Percentiles rank a stretch among this genome's conserved stretches.
Evolutionary conservation across 2,113 vertebrate genomes (phyloP).

Genomic region (Onychostruthus taczanowskii): DNA sequence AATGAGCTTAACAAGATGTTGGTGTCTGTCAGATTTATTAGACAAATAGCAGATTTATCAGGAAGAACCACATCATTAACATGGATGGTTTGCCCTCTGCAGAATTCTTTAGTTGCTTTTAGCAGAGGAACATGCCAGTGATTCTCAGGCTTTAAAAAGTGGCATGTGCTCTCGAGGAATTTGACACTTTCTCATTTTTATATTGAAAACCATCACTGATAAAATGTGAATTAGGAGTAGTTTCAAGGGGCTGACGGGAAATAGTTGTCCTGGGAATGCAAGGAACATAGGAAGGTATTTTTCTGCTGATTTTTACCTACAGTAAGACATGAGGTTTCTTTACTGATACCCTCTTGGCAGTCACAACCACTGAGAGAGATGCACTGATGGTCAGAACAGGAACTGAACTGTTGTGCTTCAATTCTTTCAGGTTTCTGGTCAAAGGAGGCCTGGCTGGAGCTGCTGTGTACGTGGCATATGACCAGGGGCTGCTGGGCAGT

Average conservation of each 20-base stretch:
- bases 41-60: not conserved
- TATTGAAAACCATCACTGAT: not conserved
- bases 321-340: not conserved
- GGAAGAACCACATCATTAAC: not conserved
- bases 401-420: not conserved
- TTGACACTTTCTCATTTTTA: not conserved
- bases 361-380: not conserved
- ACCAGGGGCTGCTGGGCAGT: constrained; percentile 84
- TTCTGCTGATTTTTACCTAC: not conserved
- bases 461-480: constrained; percentile 82
- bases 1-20: not conserved
- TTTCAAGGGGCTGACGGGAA: not conserved
- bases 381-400: accelerated
- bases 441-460: constrained; percentile 89
- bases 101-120: not conserved
- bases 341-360: not conserved
- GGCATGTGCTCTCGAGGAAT: not conserved
- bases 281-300: not conserved
- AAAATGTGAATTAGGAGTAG: not conserved
- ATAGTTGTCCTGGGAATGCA: not conserved
- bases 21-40: not conserved
- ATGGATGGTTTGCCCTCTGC: not conserved
- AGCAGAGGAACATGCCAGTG: not conserved
- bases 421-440: constrained; percentile 77
- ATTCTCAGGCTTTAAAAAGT: not conserved